Evolutionary conservation across 2,888 invertebrate genomes (phyloP), one percentile per base, ranked within the genome.

Genomic region (Sarcophaga rosellei): DNA sequence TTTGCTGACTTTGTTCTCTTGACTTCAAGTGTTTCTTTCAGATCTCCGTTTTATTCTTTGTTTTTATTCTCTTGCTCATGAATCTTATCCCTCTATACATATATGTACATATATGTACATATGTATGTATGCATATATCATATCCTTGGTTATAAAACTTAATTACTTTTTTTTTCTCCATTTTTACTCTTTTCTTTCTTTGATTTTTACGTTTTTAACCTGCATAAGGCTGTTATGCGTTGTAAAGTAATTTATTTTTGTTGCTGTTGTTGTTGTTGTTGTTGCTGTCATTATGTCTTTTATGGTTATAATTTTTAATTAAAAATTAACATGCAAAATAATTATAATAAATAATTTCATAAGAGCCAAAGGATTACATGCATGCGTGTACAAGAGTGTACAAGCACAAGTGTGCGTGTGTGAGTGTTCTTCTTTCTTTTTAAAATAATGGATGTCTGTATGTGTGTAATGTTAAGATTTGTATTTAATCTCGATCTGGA

Each of bases 251-350:
- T 82, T 76, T 80, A 68, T 83, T 53, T 17, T 53, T 47, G 11
- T 53, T 53, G 12, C 3, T 35, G 15, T 53, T 15, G 80, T 78
- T 75, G 65, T 81, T 85, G 70, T 78, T 83, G 74, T 61, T 66
- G 61, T 78, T 63, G 44, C 25, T 47, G 25, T 81, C 62, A 35
- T 72, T 45, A 10, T 72, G 66, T 69, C 21, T 73, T 83, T 86
- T 86, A 78, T 86, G 80, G 65, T 81, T 73, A 81, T 83, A 83
- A 74, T 74, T 83, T 86, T 86, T 83, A 86, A 83, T 86, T 86
- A 86, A 86, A 53, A 81, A 73, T 86, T 80, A 80, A 80, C 80
- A 83, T 86, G 74, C 62, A 83, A 83, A 65, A 86, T 77, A 83
- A 86, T 69, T 23, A 15, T 35, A 77, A 25, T 3, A 23, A 69